Base-by-base conservation (phyloP, 1,140 invertebrate genomes). In the Araneus ventricosus region DNA sequence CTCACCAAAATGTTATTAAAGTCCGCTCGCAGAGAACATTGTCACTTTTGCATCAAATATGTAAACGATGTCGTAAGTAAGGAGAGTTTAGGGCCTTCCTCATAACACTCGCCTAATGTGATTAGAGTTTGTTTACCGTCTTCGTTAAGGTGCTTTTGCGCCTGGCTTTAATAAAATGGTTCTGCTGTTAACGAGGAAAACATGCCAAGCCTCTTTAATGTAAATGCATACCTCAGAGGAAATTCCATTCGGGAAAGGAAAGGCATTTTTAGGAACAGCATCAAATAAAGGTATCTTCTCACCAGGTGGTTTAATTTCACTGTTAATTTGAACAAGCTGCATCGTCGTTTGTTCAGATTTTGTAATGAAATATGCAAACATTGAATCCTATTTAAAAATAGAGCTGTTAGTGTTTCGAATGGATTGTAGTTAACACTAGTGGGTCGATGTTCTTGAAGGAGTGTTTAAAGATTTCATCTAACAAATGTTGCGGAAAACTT, bases 1-100 rank as follows among this genome's bases (percentile, higher is more conserved):
- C 70, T 30, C 70, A 75, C 70, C 70, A 75, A 75, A 75, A 75
- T 75, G 70, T 75, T 75, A 75, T 75, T 75, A 75, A 75, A 75
- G 70, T 34, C 70, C 70, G 30, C 27, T 75, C 30, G 17, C 30
- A 30, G 30, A 34, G 70, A 75, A 75, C 70, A 75, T 75, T 75
- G 70, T 75, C 70, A 75, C 70, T 75, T 75, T 75, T 34, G 70
- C 70, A 75, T 75, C 70, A 75, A 75, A 75, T 75, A 75, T 75
- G 70, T 75, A 75, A 75, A 75, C 70, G 70, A 75, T 75, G 70
- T 75, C 34, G 70, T 75, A 75, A 75, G 70, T 75, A 75, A 75
- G 30, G 67, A 30, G 30, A 75, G 30, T 75, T 75, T 63, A 63
- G 59, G 59, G 5, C 59, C 59, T 63, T 75, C 70, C 30, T 75